These are phyloP conservation scores for Drosophila watanabei DNA, from an alignment of 1,140 invertebrate species.

Conservation along the genomic window DNA sequence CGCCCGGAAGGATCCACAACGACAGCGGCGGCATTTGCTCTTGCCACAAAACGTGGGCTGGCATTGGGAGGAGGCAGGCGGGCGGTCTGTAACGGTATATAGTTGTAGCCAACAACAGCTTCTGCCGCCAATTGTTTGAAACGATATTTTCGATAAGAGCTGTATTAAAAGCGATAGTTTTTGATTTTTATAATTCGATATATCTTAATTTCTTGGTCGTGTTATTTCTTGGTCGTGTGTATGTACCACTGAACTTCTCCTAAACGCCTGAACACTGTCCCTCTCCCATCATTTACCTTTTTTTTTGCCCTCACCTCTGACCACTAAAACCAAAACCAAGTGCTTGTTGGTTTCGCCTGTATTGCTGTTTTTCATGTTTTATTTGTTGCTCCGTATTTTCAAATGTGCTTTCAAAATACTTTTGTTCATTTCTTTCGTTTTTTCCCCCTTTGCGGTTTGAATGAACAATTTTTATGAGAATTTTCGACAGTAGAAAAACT, in stretches of 20 bases:
- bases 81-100: not conserved
- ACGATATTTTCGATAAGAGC: too few relatives aligned
- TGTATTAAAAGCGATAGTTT: too few relatives aligned
- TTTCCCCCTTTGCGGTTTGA: constrained; percentile 51
- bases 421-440: constrained; percentile 36
- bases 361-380: constrained; percentile 27
- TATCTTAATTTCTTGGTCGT: too few relatives aligned
- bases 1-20: constrained; percentile 48
- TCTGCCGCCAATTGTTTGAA: constrained; percentile 44
- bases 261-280: too few relatives aligned
- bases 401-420: too few relatives aligned
- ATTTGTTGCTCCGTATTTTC: constrained; percentile 57
- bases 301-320: not conserved
- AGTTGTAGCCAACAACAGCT: constrained; percentile 54
- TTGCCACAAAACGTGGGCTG: constrained; percentile 63
- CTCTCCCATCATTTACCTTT: not conserved
- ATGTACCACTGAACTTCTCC: too few relatives aligned
- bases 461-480: constrained; percentile 80
- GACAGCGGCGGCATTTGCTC: constrained; percentile 27
- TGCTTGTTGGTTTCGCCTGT: constrained; percentile 22
- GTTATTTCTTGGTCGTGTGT: too few relatives aligned
- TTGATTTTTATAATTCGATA: too few relatives aligned
- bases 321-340: constrained; percentile 7
- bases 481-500: constrained; percentile 74
- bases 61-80: not conserved